A percentile compares a stretch with the other conserved stretches of the same genome.
Evolutionary conservation across 2,888 invertebrate genomes (phyloP).

Genomic region (Eurois occulta): DNA sequence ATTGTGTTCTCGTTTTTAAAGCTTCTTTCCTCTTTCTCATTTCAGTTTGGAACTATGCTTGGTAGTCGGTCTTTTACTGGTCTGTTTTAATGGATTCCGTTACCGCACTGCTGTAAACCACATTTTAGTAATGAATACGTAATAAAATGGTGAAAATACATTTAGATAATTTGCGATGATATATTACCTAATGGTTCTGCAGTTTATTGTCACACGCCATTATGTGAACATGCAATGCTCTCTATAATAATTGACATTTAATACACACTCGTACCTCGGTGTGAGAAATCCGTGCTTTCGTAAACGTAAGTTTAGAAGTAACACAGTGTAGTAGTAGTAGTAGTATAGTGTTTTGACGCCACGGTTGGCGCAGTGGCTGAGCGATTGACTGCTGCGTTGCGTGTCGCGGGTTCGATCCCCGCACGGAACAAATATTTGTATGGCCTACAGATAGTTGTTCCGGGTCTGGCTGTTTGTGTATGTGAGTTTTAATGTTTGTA

Average conservation of each 20-base stretch:
- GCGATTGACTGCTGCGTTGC: too few relatives aligned
- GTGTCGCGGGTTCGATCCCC: too few relatives aligned
- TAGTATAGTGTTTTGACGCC: too few relatives aligned
- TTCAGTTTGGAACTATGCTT: conserved; percentile 35
- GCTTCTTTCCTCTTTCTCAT: conserved; percentile 10
- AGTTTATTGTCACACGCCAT: conserved; percentile 9
- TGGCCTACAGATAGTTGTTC: too few relatives aligned
- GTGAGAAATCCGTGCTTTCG: not conserved
- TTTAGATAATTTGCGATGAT: conserved; percentile 18
- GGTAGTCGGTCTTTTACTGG: conserved; percentile 29
- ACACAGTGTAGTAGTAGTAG: too few relatives aligned
- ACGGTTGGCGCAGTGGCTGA: too few relatives aligned
- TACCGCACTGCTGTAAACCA: conserved; percentile 35
- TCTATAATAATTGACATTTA: conserved; percentile 15
- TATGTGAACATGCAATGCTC: not conserved
- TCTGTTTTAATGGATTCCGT: conserved; percentile 46
- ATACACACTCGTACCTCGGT: not conserved
- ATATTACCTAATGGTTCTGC: conserved; percentile 1
- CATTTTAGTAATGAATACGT: conserved; percentile 49
- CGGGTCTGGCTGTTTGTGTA: too few relatives aligned
- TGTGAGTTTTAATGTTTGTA: too few relatives aligned
- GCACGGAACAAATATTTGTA: too few relatives aligned
- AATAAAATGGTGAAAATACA: conserved; percentile 37
- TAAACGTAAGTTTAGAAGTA: not conserved
- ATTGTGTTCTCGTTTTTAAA: conserved; percentile 39